Evolutionary conservation across 2,113 vertebrate genomes (phyloP).

Genomic region (Apodemus sylvaticus): DNA sequence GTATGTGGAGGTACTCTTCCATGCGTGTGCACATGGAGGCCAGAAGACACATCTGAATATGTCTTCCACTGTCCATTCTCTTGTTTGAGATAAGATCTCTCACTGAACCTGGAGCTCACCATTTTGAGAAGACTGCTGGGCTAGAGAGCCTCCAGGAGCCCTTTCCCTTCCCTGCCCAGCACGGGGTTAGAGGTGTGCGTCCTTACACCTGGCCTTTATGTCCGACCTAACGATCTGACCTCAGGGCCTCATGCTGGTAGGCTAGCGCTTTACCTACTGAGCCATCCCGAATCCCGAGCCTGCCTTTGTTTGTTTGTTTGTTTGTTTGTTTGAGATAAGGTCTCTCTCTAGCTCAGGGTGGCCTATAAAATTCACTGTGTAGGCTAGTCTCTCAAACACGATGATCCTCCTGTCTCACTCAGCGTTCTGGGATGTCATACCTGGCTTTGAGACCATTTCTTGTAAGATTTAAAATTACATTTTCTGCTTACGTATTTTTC

Average conservation of each 20-base stretch:
- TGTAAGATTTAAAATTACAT: not conserved
- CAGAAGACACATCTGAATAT: not conserved
- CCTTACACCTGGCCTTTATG: not conserved
- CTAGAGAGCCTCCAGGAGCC: too few species aligned
- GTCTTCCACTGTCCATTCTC: not conserved
- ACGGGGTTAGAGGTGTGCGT: not conserved
- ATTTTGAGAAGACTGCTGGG: not conserved
- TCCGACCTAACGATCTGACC: not conserved
- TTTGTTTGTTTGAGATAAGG: too few species aligned
- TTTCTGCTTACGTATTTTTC: not conserved
- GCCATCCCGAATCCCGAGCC: not conserved
- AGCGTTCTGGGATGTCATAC: not conserved
- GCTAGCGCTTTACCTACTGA: too few species aligned
- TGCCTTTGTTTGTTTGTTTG: too few species aligned
- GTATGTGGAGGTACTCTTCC: not conserved
- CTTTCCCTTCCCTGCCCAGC: not conserved
- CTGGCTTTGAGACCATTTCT: not conserved
- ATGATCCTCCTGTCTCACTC: not conserved
- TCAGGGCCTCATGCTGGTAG: too few species aligned
- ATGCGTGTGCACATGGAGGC: not conserved
- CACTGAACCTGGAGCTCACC: not conserved
- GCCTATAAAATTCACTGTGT: too few species aligned
- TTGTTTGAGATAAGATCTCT: not conserved
- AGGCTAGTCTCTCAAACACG: not conserved
- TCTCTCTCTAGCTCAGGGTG: too few species aligned